Conservation (phyloP, 2,888 invertebrate genomes). For the Aporophyla nigra region DNA sequence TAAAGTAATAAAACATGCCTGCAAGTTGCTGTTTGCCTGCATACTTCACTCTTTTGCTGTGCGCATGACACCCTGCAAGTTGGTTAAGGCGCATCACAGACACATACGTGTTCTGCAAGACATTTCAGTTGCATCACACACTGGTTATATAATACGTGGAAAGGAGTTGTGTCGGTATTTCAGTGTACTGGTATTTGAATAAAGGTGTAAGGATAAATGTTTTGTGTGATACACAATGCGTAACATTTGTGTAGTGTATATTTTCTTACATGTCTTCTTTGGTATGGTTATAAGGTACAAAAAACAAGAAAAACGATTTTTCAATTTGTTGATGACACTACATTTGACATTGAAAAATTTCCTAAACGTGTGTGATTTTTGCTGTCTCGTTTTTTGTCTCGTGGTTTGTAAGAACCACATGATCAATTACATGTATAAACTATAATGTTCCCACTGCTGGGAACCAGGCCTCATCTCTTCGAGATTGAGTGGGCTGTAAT, state of each 20-base stretch:
- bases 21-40: constrained; percentile 29
- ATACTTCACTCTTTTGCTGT: constrained; percentile 51
- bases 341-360: too few relatives aligned
- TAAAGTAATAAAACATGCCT: constrained; percentile 41
- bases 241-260: background rate
- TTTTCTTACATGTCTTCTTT: background rate
- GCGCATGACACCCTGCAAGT: constrained; percentile 48
- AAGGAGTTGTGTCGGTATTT: background rate
- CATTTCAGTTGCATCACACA: constrained; percentile 35
- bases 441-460: too few relatives aligned
- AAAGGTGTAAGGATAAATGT: background rate
- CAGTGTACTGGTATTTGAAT: background rate
- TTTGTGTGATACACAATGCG: background rate
- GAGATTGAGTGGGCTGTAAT: too few relatives aligned
- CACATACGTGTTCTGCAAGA: constrained; percentile 48
- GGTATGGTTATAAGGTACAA: background rate
- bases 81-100: constrained; percentile 49
- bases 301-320: too few relatives aligned
- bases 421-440: background rate
- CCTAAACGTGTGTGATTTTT: too few relatives aligned
- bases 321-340: too few relatives aligned
- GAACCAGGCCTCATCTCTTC: too few relatives aligned
- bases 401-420: background rate
- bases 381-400: too few relatives aligned
- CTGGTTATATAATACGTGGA: background rate